Conservation (phyloP, 2,113 vertebrate genomes). For the Electrona antarctica region DNA sequence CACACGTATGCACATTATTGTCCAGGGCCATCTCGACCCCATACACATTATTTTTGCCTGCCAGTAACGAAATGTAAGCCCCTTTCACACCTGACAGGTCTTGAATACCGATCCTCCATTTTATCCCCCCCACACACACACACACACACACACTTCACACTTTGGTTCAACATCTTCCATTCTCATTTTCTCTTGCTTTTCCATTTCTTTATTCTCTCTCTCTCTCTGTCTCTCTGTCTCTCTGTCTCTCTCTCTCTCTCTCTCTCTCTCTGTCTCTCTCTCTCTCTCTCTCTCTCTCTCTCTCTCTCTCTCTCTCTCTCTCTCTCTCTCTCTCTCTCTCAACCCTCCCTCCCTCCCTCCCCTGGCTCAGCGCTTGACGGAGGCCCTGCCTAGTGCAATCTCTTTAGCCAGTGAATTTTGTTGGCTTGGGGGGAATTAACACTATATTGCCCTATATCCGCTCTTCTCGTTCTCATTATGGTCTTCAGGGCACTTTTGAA, state of each 20-base stretch:
- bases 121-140: neutral
- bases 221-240: slow-evolving; percentile 20
- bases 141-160: slow-evolving; percentile 15
- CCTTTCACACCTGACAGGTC: no score
- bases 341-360: slow-evolving; percentile 8
- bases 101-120: no score
- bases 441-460: slow-evolving; percentile 33
- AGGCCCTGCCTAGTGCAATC: slow-evolving; percentile 34
- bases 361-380: slow-evolving; percentile 11
- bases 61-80: no score
- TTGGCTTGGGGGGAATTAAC: slow-evolving; percentile 69
- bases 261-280: slow-evolving; percentile 24
- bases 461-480: no score
- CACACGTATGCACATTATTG: neutral
- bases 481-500: no score
- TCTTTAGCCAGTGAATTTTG: slow-evolving; percentile 39
- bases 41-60: no score
- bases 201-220: slow-evolving; percentile 23
- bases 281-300: slow-evolving; percentile 32
- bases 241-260: slow-evolving; percentile 29
- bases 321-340: slow-evolving; percentile 20
- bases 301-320: slow-evolving; percentile 30
- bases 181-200: neutral
- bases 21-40: no score
- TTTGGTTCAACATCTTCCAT: slow-evolving; percentile 24